phyloP scores from a whole-genome alignment of 2,888 invertebrate genomes.

The Embidobia sp. region DNA sequence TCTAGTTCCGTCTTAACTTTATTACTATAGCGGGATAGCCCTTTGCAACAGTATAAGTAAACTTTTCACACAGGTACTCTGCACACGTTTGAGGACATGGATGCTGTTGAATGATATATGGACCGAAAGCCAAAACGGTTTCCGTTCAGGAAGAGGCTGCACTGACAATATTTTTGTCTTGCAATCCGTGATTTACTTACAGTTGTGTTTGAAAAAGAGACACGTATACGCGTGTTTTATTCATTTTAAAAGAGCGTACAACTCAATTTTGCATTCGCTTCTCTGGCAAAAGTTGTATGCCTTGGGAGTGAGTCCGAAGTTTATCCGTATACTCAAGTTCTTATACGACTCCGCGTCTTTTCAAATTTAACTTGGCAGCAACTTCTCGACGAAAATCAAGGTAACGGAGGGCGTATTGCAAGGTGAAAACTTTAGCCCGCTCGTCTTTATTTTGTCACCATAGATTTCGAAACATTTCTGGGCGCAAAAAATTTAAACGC shows the following conservation, averaged over 20 bases:
- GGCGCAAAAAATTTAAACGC: neutral
- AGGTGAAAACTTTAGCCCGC: neutral
- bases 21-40: neutral
- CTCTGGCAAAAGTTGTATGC: neutral
- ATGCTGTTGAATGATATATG: neutral
- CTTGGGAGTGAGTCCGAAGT: too few species aligned
- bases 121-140: neutral
- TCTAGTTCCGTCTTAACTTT: neutral
- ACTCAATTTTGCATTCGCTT: neutral
- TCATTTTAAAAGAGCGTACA: neutral
- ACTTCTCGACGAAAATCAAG: neutral
- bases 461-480: neutral
- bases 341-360: neutral
- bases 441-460: neutral
- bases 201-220: neutral
- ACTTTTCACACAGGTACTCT: neutral
- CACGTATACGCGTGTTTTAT: neutral
- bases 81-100: neutral
- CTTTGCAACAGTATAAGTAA: neutral
- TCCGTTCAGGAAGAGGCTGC: neutral
- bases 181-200: neutral
- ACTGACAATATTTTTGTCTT: slow-evolving; percentile 1
- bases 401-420: neutral
- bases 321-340: neutral
- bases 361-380: neutral